Conservation (phyloP, 2,113 vertebrate genomes). For the Polypterus bichir region DNA sequence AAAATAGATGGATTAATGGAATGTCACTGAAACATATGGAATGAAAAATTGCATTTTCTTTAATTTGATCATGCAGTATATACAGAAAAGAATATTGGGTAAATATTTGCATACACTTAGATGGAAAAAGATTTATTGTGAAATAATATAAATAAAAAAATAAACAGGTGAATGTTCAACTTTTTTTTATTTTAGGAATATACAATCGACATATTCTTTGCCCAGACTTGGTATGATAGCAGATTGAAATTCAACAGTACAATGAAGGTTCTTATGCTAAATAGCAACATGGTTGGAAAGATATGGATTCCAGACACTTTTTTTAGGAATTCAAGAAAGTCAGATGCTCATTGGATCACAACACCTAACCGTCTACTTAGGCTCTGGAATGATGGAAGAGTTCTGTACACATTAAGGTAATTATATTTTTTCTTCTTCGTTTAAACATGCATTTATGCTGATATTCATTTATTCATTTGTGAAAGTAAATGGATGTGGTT, state of each 20-base stretch:
- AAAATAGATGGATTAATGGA: too few species aligned
- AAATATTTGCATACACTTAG: too few species aligned
- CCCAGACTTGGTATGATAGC: slow-evolving; percentile 95
- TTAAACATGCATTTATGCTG: not conserved
- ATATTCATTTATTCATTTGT: too few species aligned
- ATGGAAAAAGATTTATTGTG: too few species aligned
- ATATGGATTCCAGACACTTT: slow-evolving; percentile 98
- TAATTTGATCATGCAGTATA: too few species aligned
- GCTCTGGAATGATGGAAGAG: slow-evolving; percentile 84
- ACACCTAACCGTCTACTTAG: slow-evolving; percentile 89
- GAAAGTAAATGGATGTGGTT: too few species aligned
- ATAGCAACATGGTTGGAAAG: slow-evolving; percentile 97
- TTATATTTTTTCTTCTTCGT: not conserved
- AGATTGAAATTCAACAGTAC: slow-evolving; percentile 90
- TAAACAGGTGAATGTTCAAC: not conserved
- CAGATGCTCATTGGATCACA: slow-evolving; percentile 95
- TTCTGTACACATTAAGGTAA: slow-evolving; percentile 88
- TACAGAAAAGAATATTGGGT: too few species aligned
- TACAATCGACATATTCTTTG: slow-evolving; percentile 97
- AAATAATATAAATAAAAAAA: too few species aligned
- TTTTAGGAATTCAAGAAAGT: slow-evolving; percentile 93
- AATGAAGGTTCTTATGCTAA: slow-evolving; percentile 90
- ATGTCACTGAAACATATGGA: too few species aligned
- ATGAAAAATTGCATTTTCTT: too few species aligned
- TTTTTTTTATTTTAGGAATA: slow-evolving; percentile 69